Base-by-base conservation (phyloP, 2,113 vertebrate species). In the Hypomesus transpacificus region DNA sequence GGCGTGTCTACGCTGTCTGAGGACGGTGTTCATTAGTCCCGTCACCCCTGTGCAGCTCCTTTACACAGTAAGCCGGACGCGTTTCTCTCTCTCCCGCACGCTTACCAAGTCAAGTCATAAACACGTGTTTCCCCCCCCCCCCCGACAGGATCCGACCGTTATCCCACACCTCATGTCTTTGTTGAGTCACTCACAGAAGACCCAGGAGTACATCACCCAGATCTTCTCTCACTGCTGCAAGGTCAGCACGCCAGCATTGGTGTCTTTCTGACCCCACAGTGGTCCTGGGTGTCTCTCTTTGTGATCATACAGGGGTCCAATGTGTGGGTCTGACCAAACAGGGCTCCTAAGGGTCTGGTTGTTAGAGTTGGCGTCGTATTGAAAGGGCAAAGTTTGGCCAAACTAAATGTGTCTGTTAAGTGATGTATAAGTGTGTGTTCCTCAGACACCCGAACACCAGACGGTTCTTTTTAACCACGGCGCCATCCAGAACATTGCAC, bases 211-310 rank as follows among this genome's bases (percentile, higher is more conserved):
- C 90, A 96, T 96, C 88, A 99, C 96, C 73, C 97, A 99, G 94
- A 97, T 99, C 90, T 98, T 98, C 93, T 97, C 97, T 70, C 96
- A 99, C 88, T 99, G 97, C 91, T 99, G 97, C 94, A 98, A 98
- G 94, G 97, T 99, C 94, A 94, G 93, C 81, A 69, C 57, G 77
- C 68, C 18, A 9, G 6, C 4, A 16, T 26, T 14, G 13, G 3
- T 1, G 13, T 20, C 24, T 31, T n/a, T n/a, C 17, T 56, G n/a
- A n/a, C 53, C 53, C 53, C 60, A 21, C 51, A 1, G 9, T 5
- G 4, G 8, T 46, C 39, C 39, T 46, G 39, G 39, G 6, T 46
- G 39, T 46, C 39, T 46, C 1, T 46, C 39, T 46, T 46, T 46
- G 39, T 46, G 39, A 7, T 46, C 9, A 13, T 13, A 46, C 31